Evolutionary conservation across 2,113 vertebrate genomes (phyloP).

Genomic region (Sebastes fasciatus): DNA sequence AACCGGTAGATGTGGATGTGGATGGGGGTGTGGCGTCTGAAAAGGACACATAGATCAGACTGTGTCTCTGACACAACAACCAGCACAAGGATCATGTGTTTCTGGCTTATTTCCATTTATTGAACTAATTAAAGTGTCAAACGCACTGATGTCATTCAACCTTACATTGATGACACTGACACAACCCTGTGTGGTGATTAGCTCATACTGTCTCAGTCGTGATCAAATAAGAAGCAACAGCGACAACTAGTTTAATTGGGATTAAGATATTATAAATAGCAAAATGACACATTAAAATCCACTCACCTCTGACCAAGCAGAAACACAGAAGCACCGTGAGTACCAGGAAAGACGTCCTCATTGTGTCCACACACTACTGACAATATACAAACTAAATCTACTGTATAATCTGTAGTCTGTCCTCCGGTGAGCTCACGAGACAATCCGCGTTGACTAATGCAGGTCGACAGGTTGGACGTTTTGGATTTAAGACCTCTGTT

Average conservation of each 20-base stretch:
- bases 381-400: background rate
- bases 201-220: background rate
- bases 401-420: background rate
- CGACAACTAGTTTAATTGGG: background rate
- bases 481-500: background rate
- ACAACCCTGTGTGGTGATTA: background rate
- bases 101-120: background rate
- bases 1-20: too few relatives aligned
- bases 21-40: background rate
- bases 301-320: slow-evolving; percentile 58
- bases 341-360: slow-evolving; percentile 43
- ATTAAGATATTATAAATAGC: background rate
- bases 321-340: background rate
- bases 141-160: background rate
- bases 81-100: too few relatives aligned
- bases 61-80: too few relatives aligned
- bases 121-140: background rate
- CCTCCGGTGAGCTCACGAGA: background rate
- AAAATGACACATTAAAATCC: background rate
- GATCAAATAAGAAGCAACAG: background rate
- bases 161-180: background rate
- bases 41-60: too few relatives aligned
- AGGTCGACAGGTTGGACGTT: slow-evolving; percentile 3
- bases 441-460: slow-evolving; percentile 15
- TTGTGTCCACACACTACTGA: background rate